phyloP scores from a whole-genome alignment of 2,797 vertebrate species.

The Loris lydekkerianus region DNA sequence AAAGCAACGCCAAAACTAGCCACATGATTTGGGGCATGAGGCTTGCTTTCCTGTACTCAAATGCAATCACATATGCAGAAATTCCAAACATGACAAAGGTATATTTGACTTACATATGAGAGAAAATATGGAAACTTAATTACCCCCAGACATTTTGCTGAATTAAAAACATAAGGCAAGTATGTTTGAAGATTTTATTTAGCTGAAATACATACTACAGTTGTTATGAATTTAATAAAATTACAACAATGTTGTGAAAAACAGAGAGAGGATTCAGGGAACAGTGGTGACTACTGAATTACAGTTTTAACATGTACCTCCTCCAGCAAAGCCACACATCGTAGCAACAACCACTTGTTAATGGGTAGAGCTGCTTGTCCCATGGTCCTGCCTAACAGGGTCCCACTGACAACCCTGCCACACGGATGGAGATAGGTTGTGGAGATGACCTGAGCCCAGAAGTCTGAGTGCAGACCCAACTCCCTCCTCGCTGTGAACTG shows the following conservation, averaged over 20 bases:
- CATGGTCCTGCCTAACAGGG: fast-evolving
- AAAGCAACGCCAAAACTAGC: too few relatives aligned
- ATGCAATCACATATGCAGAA: neutral
- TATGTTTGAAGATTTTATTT: neutral
- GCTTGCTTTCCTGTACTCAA: neutral
- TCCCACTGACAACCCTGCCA: fast-evolving
- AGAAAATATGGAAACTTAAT: neutral
- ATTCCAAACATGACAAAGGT: neutral
- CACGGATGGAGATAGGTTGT: fast-evolving
- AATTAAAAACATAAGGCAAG: neutral
- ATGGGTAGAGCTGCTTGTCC: fast-evolving
- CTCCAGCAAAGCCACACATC: neutral
- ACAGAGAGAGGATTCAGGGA: neutral
- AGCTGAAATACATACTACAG: neutral
- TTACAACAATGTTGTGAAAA: neutral
- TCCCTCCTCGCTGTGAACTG: fast-evolving
- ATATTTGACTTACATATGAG: neutral
- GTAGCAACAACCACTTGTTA: neutral
- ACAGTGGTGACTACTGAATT: fast-evolving
- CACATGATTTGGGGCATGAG: neutral
- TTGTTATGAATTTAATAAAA: neutral
- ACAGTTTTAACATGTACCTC: fast-evolving
- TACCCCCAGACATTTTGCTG: neutral
- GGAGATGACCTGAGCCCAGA: neutral
- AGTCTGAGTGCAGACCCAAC: fast-evolving